These are phyloP conservation scores for Papilio helenus DNA, from an alignment of 1,140 invertebrate species.

Conservation along the genomic window DNA sequence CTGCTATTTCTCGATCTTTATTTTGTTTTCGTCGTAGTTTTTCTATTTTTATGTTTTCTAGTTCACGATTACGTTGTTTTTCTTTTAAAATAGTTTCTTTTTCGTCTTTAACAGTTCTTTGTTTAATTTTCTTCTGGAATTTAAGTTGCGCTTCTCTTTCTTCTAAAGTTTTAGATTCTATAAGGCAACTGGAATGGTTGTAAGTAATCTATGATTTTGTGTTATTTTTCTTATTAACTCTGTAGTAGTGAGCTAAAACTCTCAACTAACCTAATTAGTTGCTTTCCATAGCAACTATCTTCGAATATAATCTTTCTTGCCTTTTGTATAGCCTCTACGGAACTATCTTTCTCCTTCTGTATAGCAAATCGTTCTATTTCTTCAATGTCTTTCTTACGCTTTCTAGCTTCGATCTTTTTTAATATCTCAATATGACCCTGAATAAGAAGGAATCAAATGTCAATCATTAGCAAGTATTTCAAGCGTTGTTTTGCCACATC, in stretches of 20 bases:
- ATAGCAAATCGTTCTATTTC: constrained; percentile 45
- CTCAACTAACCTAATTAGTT: constrained; percentile 53
- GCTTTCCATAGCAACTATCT: constrained; percentile 58
- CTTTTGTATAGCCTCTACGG: constrained; percentile 45
- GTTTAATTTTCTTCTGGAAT: constrained; percentile 55
- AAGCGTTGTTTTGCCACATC: neutral
- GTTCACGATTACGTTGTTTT: constrained; percentile 41
- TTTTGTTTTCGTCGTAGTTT: constrained; percentile 39
- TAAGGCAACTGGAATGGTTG: constrained; percentile 51
- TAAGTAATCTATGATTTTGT: neutral
- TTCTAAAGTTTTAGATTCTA: constrained; percentile 60
- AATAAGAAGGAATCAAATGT: neutral
- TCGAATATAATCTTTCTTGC: constrained; percentile 58
- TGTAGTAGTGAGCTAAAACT: neutral
- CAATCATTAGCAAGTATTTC: neutral
- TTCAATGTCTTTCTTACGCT: constrained; percentile 49
- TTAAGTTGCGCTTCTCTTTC: constrained; percentile 62
- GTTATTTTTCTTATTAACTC: neutral
- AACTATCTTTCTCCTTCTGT: constrained; percentile 43
- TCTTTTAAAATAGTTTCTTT: constrained; percentile 45
- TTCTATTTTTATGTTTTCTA: constrained; percentile 45
- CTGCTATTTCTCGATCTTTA: constrained; percentile 41
- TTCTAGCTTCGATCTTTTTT: constrained; percentile 51
- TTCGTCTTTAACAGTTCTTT: constrained; percentile 42
- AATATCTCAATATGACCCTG: constrained; percentile 50